Evolutionary conservation across 2,797 vertebrate species (phyloP).

Genomic region (Petrocephalus schoutedeni): DNA sequence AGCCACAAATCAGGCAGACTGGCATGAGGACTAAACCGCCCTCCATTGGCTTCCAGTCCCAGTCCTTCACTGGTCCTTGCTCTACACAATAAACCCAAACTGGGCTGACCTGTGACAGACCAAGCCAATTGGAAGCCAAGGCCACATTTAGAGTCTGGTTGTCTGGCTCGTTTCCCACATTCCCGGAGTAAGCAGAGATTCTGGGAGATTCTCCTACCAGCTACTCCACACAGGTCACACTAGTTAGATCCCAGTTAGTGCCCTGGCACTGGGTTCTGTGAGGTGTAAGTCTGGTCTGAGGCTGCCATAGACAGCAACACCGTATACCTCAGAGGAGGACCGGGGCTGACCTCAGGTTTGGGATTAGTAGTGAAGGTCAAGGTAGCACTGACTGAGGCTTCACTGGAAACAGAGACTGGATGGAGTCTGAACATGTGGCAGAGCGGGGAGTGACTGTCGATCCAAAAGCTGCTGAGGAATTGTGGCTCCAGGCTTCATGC

Average conservation of each 20-base stretch:
- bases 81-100: constrained; percentile 65
- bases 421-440: too few species aligned
- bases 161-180: constrained; percentile 45
- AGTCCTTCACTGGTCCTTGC: constrained; percentile 45
- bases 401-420: too few species aligned
- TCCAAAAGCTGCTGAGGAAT: too few species aligned
- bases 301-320: background rate
- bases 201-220: constrained; percentile 70
- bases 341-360: too few species aligned
- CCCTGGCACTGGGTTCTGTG: constrained; percentile 34
- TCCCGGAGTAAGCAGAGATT: constrained; percentile 62
- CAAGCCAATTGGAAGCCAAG: constrained; percentile 78
- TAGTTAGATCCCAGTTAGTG: constrained; percentile 43
- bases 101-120: constrained; percentile 70
- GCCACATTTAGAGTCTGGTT: constrained; percentile 74
- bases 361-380: background rate
- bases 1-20: constrained; percentile 32
- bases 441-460: too few species aligned
- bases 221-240: constrained; percentile 75
- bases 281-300: background rate
- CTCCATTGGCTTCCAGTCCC: constrained; percentile 46
- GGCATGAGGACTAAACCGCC: constrained; percentile 49
- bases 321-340: too few species aligned
- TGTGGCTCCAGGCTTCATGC: too few species aligned
- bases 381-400: background rate